phyloP scores from a whole-genome alignment of 2,113 vertebrate species.

The Corvus moneduloides region DNA sequence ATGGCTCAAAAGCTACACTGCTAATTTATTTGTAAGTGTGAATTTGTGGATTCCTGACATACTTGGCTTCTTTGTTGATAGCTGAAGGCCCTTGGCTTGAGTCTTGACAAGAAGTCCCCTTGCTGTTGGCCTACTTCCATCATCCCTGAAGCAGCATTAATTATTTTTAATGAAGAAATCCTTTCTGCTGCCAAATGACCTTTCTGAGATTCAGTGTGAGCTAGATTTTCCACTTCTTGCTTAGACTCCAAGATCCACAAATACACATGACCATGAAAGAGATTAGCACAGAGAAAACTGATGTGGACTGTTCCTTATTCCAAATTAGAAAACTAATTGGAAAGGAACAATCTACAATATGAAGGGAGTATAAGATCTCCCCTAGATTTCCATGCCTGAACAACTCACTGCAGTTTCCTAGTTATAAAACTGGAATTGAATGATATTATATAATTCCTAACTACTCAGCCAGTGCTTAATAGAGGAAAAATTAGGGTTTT shows the following conservation, averaged over 20 bases:
- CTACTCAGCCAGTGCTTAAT: neutral
- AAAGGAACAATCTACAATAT: neutral
- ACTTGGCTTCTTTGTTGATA: constrained; percentile 39
- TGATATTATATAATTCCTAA: neutral
- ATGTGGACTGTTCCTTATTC: constrained; percentile 36
- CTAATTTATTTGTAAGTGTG: constrained; percentile 47
- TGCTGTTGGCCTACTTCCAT: constrained; percentile 49
- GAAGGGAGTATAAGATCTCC: neutral
- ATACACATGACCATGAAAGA: constrained; percentile 34
- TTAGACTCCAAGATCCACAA: constrained; percentile 29
- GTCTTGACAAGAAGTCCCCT: constrained; percentile 54
- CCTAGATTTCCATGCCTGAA: constrained; percentile 4
- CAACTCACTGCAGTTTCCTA: neutral
- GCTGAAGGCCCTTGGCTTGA: constrained; percentile 49
- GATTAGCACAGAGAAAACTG: constrained; percentile 35
- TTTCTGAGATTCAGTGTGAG: constrained; percentile 32
- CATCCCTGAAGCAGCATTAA: constrained; percentile 54
- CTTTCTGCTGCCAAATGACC: constrained; percentile 54
- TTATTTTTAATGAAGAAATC: constrained; percentile 67
- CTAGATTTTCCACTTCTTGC: constrained; percentile 56
- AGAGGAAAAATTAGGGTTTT: neutral
- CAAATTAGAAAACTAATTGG: constrained; percentile 37
- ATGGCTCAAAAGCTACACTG: neutral
- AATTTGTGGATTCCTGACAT: constrained; percentile 44
- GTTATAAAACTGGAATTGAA: neutral